A percentile compares a stretch with the other conserved stretches of the same genome.
phyloP scores from a whole-genome alignment of 2,888 invertebrate genomes.

The Osmoderma eremita region DNA sequence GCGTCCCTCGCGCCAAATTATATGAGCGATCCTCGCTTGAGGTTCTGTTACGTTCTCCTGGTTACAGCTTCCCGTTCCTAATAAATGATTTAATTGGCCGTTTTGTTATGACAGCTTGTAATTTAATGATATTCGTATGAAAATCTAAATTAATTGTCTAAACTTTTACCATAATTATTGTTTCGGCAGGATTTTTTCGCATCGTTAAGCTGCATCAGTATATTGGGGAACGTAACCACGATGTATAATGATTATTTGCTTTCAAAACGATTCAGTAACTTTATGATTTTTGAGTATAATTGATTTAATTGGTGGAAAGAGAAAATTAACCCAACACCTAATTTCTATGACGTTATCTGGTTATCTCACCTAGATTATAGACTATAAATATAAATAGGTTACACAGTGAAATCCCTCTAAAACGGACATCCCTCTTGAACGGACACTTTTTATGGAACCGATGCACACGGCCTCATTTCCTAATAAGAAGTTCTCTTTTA shows the following conservation, averaged over 20 bases:
- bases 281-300: background rate
- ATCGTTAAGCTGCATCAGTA: conserved; percentile 14
- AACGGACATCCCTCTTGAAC: too few relatives aligned
- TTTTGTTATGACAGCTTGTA: conserved; percentile 10
- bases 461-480: too few relatives aligned
- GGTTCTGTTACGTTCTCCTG: background rate
- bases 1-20: conserved; percentile 1
- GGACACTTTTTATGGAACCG: too few relatives aligned
- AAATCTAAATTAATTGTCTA: conserved; percentile 23
- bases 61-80: background rate
- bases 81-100: conserved; percentile 30
- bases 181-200: conserved; percentile 18
- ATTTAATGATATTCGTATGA: conserved; percentile 27
- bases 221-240: background rate
- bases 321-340: too few relatives aligned
- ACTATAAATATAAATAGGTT: too few relatives aligned
- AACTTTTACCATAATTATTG: conserved; percentile 27
- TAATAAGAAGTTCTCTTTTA: too few relatives aligned
- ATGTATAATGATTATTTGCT: conserved; percentile 4
- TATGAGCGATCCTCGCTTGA: conserved; percentile 6
- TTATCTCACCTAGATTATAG: too few relatives aligned
- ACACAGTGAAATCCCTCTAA: too few relatives aligned
- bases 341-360: too few relatives aligned
- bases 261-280: conserved; percentile 1
- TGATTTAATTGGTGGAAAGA: background rate